phyloP scores from a whole-genome alignment of 2,888 invertebrate species.

The Hyles lineata region DNA sequence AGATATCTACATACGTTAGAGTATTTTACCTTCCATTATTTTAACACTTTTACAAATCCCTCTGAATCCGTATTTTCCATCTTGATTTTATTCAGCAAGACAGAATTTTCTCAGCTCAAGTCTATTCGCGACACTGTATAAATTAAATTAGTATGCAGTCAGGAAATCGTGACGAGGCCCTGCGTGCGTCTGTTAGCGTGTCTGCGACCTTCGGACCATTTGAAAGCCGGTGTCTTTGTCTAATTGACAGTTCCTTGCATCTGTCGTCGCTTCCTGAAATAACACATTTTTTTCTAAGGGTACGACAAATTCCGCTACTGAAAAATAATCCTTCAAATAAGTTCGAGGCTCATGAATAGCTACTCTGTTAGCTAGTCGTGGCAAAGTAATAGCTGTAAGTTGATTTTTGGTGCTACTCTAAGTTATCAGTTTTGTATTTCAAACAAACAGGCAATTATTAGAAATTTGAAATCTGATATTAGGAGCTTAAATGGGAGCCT shows the following conservation, averaged over 20 bases:
- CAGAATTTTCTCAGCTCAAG: conserved; percentile 26
- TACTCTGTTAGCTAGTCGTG: too few relatives aligned
- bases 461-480: too few relatives aligned
- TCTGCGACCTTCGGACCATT: conserved; percentile 43
- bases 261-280: background rate
- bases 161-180: conserved; percentile 67
- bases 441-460: too few relatives aligned
- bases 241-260: conserved; percentile 28
- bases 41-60: background rate
- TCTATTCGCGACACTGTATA: conserved; percentile 64
- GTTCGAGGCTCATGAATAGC: background rate
- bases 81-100: background rate
- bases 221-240: conserved; percentile 35
- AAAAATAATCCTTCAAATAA: too few relatives aligned
- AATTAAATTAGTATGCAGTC: conserved; percentile 68
- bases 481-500: too few relatives aligned
- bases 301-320: background rate
- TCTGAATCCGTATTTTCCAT: background rate
- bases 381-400: too few relatives aligned
- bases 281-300: background rate
- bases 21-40: too few relatives aligned
- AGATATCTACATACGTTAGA: too few relatives aligned
- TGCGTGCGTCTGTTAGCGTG: conserved; percentile 48
- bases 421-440: too few relatives aligned
- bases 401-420: too few relatives aligned